Conservation (phyloP, 2,113 vertebrate genomes). For the Chrysochloris asiatica region DNA sequence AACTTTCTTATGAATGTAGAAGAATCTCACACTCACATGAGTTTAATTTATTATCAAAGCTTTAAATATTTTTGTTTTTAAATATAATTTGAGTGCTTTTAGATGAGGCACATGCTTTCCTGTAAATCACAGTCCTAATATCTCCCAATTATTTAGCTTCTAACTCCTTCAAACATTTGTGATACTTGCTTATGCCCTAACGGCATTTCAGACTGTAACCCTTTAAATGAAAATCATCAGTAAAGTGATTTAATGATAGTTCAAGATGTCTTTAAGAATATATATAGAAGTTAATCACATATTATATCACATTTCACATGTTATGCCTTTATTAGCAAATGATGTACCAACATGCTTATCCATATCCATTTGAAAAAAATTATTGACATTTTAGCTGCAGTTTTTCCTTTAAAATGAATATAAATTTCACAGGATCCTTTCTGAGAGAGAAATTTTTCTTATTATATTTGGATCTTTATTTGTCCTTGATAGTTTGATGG, state of each 20-base stretch:
- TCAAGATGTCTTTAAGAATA: conserved; percentile 59
- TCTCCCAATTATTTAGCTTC: conserved; percentile 12
- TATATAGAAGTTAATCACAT: not conserved
- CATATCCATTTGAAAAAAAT: conserved; percentile 48
- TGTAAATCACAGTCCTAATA: not conserved
- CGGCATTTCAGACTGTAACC: conserved; percentile 48
- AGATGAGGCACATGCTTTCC: not conserved
- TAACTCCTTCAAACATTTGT: conserved; percentile 31
- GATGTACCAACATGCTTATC: not conserved
- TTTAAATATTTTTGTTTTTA: conserved; percentile 35
- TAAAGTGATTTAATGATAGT: conserved; percentile 57
- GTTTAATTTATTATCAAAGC: conserved; percentile 5
- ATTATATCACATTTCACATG: conserved; percentile 32
- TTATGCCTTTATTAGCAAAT: conserved; percentile 26
- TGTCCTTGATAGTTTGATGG: not conserved
- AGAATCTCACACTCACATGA: not conserved
- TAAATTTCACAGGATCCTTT: conserved; percentile 20
- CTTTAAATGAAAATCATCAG: conserved; percentile 61
- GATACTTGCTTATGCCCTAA: conserved; percentile 3
- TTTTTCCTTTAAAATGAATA: not conserved
- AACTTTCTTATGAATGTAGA: not conserved
- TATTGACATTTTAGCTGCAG: conserved; percentile 5
- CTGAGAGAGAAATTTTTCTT: not conserved
- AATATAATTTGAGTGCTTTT: conserved; percentile 12
- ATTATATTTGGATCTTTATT: conserved; percentile 2